These are phyloP conservation scores for Drosophila neocordata DNA, from an alignment of 1,140 invertebrate species.

Conservation along the genomic window DNA sequence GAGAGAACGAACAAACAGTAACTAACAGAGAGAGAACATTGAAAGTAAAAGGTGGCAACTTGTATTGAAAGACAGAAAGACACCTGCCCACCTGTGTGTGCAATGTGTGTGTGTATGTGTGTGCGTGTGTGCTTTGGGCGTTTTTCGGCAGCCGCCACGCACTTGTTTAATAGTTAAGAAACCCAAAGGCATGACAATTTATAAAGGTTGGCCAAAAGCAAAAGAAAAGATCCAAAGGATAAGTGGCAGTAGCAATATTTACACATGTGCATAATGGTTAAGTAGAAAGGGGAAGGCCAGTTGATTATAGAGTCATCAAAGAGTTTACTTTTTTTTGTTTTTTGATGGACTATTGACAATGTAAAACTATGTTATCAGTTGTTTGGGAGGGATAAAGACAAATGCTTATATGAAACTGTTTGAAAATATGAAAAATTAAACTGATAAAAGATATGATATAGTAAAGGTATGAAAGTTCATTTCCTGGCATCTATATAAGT, in stretches of 20 bases:
- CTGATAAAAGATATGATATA: too few species aligned
- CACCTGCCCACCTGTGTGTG: slow-evolving; percentile 40
- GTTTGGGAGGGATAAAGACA: neutral
- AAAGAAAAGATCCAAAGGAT: neutral
- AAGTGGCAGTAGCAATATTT: neutral
- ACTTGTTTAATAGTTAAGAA: slow-evolving; percentile 15
- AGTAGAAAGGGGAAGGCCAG: slow-evolving; percentile 1
- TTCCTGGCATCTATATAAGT: too few species aligned
- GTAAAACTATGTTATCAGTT: neutral
- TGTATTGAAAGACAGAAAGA: slow-evolving; percentile 21
- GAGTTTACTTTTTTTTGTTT: slow-evolving; percentile 1
- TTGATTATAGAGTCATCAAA: slow-evolving; percentile 2
- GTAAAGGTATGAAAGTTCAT: too few species aligned
- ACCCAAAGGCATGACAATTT: slow-evolving; percentile 7
- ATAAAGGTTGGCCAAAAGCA: neutral
- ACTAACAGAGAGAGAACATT: slow-evolving; percentile 31
- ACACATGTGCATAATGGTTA: neutral
- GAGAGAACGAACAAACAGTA: neutral
- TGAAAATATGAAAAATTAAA: too few species aligned
- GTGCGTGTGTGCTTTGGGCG: slow-evolving; percentile 11
- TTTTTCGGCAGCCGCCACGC: slow-evolving; percentile 31
- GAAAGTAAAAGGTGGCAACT: slow-evolving; percentile 72
- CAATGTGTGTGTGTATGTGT: neutral
- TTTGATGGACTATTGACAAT: neutral
- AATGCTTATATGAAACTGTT: too few species aligned